phyloP scores from a whole-genome alignment of 2,888 invertebrate genomes.

The Argyra leucocephala region DNA sequence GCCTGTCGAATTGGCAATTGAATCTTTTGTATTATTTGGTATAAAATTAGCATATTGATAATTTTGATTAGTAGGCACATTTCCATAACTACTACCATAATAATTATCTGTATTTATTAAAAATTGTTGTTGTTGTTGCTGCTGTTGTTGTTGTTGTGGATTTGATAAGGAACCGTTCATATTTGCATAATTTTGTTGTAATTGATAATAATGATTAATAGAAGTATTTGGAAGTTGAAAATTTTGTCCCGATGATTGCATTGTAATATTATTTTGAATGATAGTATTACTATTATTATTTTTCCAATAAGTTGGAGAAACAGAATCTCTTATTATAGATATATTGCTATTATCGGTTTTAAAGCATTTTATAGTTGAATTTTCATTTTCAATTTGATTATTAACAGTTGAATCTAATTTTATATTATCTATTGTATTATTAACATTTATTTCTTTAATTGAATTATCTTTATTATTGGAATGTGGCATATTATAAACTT shows the following conservation, averaged over 20 bases:
- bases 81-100: not conserved
- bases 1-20: not conserved
- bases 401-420: conserved; percentile 2
- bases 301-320: conserved; percentile 29
- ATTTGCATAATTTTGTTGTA: conserved; percentile 16
- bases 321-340: not conserved
- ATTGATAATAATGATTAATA: not conserved
- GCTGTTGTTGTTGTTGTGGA: not conserved
- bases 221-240: conserved; percentile 4
- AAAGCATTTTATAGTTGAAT: conserved; percentile 14
- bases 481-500: conserved; percentile 51
- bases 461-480: conserved; percentile 18
- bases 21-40: not conserved
- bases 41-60: not conserved
- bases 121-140: too few relatives aligned
- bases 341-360: conserved; percentile 7
- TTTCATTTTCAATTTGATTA: not conserved
- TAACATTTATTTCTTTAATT: conserved; percentile 7
- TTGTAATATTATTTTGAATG: not conserved
- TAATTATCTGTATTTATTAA: not conserved
- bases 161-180: conserved; percentile 22
- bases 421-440: not conserved
- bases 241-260: not conserved
- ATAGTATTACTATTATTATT: conserved; percentile 9
- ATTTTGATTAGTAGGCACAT: not conserved